These are phyloP conservation scores for Cyprinus carpio DNA, from an alignment of 2,113 vertebrate species.

Conservation along the genomic window DNA sequence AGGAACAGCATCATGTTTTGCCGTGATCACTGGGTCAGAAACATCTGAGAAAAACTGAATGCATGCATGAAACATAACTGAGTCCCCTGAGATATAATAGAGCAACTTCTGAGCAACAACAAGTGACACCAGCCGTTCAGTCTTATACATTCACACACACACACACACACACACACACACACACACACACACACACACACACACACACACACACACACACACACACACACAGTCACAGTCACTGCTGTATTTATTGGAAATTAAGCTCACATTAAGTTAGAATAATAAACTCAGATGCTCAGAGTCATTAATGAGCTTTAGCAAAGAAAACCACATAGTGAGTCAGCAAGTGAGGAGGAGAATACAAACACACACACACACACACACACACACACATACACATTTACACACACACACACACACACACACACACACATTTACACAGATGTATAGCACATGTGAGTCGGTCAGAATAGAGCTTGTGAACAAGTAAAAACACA, in stretches of 20 bases:
- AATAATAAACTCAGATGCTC: conserved; percentile 71
- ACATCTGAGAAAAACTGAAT: neutral
- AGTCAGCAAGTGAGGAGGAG: conserved; percentile 56
- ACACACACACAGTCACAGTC: conserved; percentile 18
- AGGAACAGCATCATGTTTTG: neutral
- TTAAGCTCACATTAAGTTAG: conserved; percentile 67
- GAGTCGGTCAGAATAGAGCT: conserved; percentile 55
- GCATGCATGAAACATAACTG: neutral
- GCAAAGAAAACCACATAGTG: conserved; percentile 65
- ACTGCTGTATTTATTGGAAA: conserved; percentile 59
- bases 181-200: conserved; percentile 22
- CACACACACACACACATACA: conserved; percentile 39
- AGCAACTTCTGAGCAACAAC: neutral
- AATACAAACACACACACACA: conserved; percentile 49
- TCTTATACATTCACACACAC: neutral
- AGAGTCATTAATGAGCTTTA: conserved; percentile 65
- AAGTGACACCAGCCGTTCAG: neutral
- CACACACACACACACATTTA: conserved; percentile 36
- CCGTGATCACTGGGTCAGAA: neutral
- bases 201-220: conserved; percentile 49
- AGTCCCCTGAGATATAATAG: neutral
- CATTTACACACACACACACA: conserved; percentile 35
- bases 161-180: conserved; percentile 42
- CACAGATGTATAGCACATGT: conserved; percentile 36
- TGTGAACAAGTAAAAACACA: neutral